A percentile compares a stretch with the other conserved stretches of the same genome.
Conservation (phyloP, 2,888 invertebrate species). For the Camponotus fellah region DNA sequence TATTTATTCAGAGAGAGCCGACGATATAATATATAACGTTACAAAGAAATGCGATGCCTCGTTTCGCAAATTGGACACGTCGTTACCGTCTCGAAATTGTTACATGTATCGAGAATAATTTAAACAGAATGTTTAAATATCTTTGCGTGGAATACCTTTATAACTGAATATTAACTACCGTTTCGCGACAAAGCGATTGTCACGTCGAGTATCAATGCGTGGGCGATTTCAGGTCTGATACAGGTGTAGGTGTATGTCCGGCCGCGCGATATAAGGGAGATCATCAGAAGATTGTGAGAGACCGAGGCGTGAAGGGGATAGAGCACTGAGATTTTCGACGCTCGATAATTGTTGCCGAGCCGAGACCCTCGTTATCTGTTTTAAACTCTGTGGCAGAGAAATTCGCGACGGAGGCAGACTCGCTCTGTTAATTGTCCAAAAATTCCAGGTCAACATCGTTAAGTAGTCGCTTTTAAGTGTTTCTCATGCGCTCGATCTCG, state of each 20-base stretch:
- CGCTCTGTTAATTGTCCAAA: slow-evolving; percentile 59
- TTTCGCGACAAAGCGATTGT: slow-evolving; percentile 25
- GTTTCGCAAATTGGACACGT: slow-evolving; percentile 32
- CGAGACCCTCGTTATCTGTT: slow-evolving; percentile 57
- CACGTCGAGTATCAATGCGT: background rate
- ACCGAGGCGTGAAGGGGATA: slow-evolving; percentile 33
- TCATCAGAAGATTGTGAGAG: slow-evolving; percentile 35
- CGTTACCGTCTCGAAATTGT: background rate
- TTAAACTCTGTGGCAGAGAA: slow-evolving; percentile 51
- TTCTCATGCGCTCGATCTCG: slow-evolving; percentile 30
- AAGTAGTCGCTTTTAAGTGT: slow-evolving; percentile 44
- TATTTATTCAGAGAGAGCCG: background rate
- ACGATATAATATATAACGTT: background rate
- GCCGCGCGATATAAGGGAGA: slow-evolving; percentile 49
- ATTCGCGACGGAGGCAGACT: slow-evolving; percentile 48
- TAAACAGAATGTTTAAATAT: background rate
- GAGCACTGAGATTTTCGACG: slow-evolving; percentile 36
- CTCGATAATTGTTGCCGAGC: slow-evolving; percentile 32
- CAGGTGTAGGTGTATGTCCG: slow-evolving; percentile 60
- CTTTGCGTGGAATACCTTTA: slow-evolving; percentile 15
- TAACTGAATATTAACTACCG: background rate
- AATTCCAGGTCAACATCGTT: slow-evolving; percentile 49
- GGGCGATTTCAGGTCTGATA: slow-evolving; percentile 36
- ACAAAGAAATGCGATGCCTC: background rate
- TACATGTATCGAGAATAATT: slow-evolving; percentile 20